Base-by-base conservation (phyloP, 92 coral and sea anemone species). In the Epizoanthus ramosus region DNA sequence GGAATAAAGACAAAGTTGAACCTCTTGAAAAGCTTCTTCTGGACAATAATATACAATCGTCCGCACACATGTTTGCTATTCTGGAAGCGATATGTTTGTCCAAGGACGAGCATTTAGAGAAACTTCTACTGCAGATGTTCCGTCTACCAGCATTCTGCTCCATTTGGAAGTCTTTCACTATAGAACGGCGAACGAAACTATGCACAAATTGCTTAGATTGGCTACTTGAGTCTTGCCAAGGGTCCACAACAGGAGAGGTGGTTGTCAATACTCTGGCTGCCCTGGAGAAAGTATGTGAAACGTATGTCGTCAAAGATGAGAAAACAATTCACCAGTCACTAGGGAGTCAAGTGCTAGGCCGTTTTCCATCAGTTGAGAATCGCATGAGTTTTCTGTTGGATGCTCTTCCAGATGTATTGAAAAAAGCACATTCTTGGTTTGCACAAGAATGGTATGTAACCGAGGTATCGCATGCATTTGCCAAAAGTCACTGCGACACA, bases 231-330 rank as follows among this genome's bases (percentile, higher is more conserved):
- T 13, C 5, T n/a, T 14, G 19, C 18, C 28, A 3, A 28, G 28
- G 18, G 2, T 69, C 74, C 0, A 70, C 74, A 37, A 0, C 74
- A 18, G 17, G 57, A 17, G 18, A 70, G 8, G 16, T 4, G 18
- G 57, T 43, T 39, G 31, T 70, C 18, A 43, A 70, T 18, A 39
- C 19, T 16, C 21, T 70, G 52, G 54, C 28, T 2, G 74, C 54
- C 74, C 41, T 70, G 43, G 74, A 70, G 57, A 70, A 19, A 43
- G 25, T 70, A 8, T 70, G 56, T 43, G 56, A 70, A 35, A n/a
- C 56, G 17, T 37, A 37, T 12, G 24, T 23, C 14, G 9, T 70
- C 57, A 39, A 25, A 10, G 54, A 70, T 1, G 13, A 41, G 14
- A 24, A 70, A 37, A 6, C 54, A 70, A 70, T 70, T 19, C 74